These are phyloP conservation scores for Myiothlypis coronata DNA, from an alignment of 2,797 vertebrate species.

Conservation along the genomic window DNA sequence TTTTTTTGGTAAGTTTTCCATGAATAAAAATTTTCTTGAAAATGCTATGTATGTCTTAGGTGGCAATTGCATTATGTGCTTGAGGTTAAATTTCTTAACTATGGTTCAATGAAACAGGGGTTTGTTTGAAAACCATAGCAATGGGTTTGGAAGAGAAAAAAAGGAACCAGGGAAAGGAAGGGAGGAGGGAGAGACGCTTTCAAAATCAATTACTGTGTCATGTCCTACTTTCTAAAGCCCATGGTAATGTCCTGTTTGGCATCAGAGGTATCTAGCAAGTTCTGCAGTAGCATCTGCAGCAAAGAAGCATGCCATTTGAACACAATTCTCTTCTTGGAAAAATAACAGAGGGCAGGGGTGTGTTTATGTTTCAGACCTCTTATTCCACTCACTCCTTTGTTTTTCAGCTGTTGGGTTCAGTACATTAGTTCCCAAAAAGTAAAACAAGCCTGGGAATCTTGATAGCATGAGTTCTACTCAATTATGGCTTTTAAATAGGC, in stretches of 20 bases:
- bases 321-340: conserved; percentile 72
- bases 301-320: conserved; percentile 34
- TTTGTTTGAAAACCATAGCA: neutral
- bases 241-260: neutral
- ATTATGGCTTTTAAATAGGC: conserved; percentile 78
- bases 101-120: neutral
- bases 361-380: conserved; percentile 29
- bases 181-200: neutral
- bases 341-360: conserved; percentile 50
- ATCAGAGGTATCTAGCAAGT: neutral
- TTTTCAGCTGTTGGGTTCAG: conserved; percentile 74
- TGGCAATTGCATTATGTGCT: neutral
- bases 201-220: neutral
- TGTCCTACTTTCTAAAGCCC: conserved; percentile 7
- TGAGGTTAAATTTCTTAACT: neutral
- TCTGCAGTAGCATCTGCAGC: neutral
- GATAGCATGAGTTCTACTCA: conserved; percentile 77
- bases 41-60: neutral
- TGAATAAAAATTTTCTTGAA: neutral
- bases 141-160: neutral
- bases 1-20: neutral
- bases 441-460: conserved; percentile 68
- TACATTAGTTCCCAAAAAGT: conserved; percentile 64
- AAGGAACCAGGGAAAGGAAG: neutral
- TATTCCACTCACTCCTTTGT: neutral